phyloP scores from a whole-genome alignment of 2,888 invertebrate genomes.

The Orthosia gothica region DNA sequence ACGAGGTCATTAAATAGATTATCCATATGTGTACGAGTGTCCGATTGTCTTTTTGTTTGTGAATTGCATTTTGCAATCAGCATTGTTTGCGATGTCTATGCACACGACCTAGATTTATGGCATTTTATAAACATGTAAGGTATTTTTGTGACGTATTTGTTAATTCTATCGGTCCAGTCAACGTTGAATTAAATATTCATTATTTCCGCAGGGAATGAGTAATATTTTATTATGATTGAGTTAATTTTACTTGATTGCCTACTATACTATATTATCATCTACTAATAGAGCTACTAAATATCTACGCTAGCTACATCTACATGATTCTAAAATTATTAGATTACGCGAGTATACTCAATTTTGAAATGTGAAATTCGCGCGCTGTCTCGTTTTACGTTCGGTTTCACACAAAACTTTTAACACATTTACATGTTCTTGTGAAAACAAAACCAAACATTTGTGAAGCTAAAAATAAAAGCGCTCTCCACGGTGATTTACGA shows the following conservation, averaged over 20 bases:
- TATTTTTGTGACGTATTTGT: constrained; percentile 8
- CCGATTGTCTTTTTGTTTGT: constrained; percentile 78
- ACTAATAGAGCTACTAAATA: not conserved
- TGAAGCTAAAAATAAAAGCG: constrained; percentile 50
- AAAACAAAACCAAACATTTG: constrained; percentile 39
- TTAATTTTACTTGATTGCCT: constrained; percentile 4
- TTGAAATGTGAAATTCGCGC: constrained; percentile 22
- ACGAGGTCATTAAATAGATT: constrained; percentile 84
- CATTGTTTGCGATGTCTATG: constrained; percentile 78
- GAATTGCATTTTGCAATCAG: constrained; percentile 83
- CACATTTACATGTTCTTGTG: constrained; percentile 29
- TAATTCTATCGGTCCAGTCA: not conserved
- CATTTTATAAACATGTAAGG: constrained; percentile 28
- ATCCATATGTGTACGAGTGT: constrained; percentile 75
- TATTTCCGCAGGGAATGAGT: constrained; percentile 22
- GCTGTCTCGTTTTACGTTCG: constrained; percentile 31
- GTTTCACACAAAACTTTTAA: constrained; percentile 48
- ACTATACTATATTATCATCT: not conserved
- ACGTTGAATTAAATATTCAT: constrained; percentile 22
- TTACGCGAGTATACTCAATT: not conserved
- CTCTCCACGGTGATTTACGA: constrained; percentile 51
- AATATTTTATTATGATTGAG: constrained; percentile 19
- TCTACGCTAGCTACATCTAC: not conserved
- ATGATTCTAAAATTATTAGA: not conserved
- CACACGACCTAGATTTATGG: constrained; percentile 70